A percentile compares a stretch with the other conserved stretches of the same genome.
phyloP scores from a whole-genome alignment of 2,888 invertebrate genomes.

The Pollenia labialis region DNA sequence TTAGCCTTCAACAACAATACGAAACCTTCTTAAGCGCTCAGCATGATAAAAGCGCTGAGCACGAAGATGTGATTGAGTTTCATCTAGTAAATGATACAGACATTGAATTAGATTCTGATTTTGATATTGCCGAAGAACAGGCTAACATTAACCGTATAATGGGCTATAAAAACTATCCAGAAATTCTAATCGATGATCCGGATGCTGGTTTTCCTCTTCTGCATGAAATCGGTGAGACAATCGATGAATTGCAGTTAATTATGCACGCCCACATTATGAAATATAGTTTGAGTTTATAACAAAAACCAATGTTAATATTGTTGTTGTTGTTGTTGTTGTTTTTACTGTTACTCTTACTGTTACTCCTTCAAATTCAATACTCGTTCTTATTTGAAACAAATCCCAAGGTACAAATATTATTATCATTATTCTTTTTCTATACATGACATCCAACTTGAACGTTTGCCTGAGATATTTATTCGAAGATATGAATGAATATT shows the following conservation, averaged over 20 bases:
- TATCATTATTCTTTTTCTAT: constrained; percentile 23
- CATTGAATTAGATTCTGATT: constrained; percentile 69
- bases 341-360: constrained; percentile 58
- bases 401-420: constrained; percentile 68
- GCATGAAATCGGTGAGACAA: constrained; percentile 84
- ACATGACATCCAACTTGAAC: constrained; percentile 29
- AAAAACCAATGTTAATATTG: constrained; percentile 56
- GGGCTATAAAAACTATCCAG: constrained; percentile 79
- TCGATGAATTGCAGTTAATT: constrained; percentile 83
- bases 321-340: constrained; percentile 61
- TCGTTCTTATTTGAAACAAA: constrained; percentile 41
- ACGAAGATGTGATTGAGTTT: constrained; percentile 60
- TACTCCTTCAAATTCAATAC: constrained; percentile 21
- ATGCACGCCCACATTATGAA: constrained; percentile 84
- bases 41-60: constrained; percentile 18
- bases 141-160: constrained; percentile 79
- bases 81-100: constrained; percentile 67
- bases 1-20: constrained; percentile 63
- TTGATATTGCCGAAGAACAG: constrained; percentile 76
- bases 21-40: constrained; percentile 48
- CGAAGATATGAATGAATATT: too few species aligned
- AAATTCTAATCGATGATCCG: constrained; percentile 80
- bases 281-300: constrained; percentile 82
- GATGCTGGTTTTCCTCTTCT: constrained; percentile 81
- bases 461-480: background rate